Evolutionary conservation across 2,888 invertebrate genomes (phyloP), one percentile per base, ranked within the genome.

Genomic region (Pomacea canaliculata): DNA sequence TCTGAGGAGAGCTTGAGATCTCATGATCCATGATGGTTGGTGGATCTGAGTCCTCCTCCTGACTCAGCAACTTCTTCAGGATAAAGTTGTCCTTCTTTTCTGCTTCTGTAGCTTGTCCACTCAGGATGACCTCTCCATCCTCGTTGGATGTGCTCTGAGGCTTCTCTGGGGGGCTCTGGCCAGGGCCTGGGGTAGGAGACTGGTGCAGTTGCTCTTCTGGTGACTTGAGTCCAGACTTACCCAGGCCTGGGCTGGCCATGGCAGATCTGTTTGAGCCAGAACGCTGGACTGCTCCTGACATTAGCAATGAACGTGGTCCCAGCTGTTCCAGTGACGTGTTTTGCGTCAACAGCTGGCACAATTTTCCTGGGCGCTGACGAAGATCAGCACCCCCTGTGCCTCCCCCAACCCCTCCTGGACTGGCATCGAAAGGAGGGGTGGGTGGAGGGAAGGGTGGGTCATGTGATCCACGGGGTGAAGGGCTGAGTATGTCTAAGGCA

Each of bases 41-140:
- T 2, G 63, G 72, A 71, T 93, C 93, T 73, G 93, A 93, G 70
- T 93, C 93, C 83, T 94, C 94, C 76, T 93, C 93, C 87, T 94
- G 93, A 86, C 94, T 94, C 81, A 95, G 91, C 88, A 95, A 89
- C 79, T 93, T 93, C 80, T 91, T 91, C 62, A 92, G 85, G 78
- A 92, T 85, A 51, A 83, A 73, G 80, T 89, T 87, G 60, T 82
- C 82, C 62, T 83, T 82, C 23, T 82, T 81, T n/a, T 76, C 80
- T 12, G 65, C 70, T 7, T 73, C 76, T 13, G 49, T 60, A 9
- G 60, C 59, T 46, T 37, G 48, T 48, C 68, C 62, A 16, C 66
- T 67, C 37, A 70, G 37, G 37, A 69, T 72, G 59, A 59, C 60
- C 27, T 77, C 85, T 5, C 82, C 85, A 69, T 88, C 87, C 51